Percentiles rank a stretch among this genome's conserved stretches.
These are phyloP conservation scores for Takifugu bimaculatus DNA, from an alignment of 2,113 vertebrate genomes.

Conservation along the genomic window DNA sequence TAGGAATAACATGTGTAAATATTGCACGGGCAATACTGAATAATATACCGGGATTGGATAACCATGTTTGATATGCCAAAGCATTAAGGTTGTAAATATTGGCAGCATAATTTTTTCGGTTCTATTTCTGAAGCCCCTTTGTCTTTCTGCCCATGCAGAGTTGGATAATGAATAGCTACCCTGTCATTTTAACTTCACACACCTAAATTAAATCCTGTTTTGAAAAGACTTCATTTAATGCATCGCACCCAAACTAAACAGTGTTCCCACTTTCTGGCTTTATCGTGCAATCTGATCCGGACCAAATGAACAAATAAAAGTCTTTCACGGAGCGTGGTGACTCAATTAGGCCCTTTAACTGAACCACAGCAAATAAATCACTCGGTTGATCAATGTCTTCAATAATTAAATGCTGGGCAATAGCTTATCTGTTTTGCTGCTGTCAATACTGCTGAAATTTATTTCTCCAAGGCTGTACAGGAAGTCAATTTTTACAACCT, in stretches of 20 bases:
- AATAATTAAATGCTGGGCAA: constrained; percentile 80
- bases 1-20: constrained; percentile 2
- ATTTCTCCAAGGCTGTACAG: constrained; percentile 77
- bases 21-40: not conserved
- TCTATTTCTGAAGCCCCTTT: constrained; percentile 12
- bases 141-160: not conserved
- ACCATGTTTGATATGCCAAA: not conserved
- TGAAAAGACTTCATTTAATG: constrained; percentile 22
- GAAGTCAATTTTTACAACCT: constrained; percentile 83
- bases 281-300: constrained; percentile 39
- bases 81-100: constrained; percentile 20
- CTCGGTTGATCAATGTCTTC: constrained; percentile 77
- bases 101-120: constrained; percentile 24
- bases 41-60: not conserved
- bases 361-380: constrained; percentile 74
- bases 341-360: constrained; percentile 74
- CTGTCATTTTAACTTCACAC: constrained; percentile 16
- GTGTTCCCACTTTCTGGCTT: constrained; percentile 19
- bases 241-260: constrained; percentile 24
- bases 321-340: constrained; percentile 42
- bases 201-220: constrained; percentile 12
- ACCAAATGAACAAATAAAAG: constrained; percentile 64
- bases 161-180: not conserved
- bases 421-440: constrained; percentile 76
- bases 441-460: constrained; percentile 77